Evolutionary conservation across 2,113 vertebrate species (phyloP).

Genomic region (Gasterosteus nipponicus): DNA sequence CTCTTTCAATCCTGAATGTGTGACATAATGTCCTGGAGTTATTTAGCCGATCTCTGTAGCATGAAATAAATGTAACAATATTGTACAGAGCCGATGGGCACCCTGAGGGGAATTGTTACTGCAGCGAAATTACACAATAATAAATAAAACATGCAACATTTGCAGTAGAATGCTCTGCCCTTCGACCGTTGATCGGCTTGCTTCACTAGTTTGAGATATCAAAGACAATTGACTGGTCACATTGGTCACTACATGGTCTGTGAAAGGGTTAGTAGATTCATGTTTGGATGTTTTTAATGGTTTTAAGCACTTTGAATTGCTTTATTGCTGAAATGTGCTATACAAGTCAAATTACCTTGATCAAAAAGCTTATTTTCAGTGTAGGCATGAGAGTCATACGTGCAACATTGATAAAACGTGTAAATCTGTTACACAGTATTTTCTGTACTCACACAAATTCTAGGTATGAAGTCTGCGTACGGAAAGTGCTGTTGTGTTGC

Average conservation of each 20-base stretch:
- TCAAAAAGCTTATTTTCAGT: not conserved
- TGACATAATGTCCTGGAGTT: constrained; percentile 70
- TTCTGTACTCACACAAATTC: not conserved
- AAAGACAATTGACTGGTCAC: not conserved
- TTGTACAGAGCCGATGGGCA: not conserved
- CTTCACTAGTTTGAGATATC: not conserved
- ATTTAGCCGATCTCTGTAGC: constrained; percentile 71
- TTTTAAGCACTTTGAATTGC: no score
- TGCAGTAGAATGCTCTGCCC: not conserved
- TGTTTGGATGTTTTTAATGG: no score
- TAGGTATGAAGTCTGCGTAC: not conserved
- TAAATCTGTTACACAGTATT: not conserved
- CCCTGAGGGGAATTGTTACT: not conserved
- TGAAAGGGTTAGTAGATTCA: not conserved
- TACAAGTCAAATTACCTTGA: not conserved
- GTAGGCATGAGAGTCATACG: not conserved
- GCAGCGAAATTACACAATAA: not conserved
- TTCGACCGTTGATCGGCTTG: not conserved
- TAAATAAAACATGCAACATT: not conserved
- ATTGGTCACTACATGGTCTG: not conserved
- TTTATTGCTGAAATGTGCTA: no score
- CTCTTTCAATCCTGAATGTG: constrained; percentile 50
- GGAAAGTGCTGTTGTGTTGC: not conserved
- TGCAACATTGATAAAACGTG: not conserved
- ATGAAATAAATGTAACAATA: constrained; percentile 17